phyloP scores from a whole-genome alignment of 2,888 invertebrate genomes.

The Macrosoma leucophasiata region DNA sequence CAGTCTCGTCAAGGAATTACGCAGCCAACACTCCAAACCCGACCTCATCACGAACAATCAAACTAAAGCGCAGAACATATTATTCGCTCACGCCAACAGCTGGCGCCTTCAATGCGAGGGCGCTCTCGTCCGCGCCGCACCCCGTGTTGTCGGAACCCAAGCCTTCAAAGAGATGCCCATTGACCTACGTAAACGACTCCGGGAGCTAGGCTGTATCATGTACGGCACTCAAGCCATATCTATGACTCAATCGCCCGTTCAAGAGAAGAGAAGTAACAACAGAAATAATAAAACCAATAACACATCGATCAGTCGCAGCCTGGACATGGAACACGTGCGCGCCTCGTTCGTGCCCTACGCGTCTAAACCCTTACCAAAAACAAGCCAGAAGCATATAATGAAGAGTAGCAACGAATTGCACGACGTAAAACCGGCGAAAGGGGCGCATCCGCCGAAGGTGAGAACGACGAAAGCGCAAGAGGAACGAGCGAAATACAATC shows the following conservation, averaged over 20 bases:
- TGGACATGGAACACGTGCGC: constrained; percentile 53
- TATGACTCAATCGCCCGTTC: constrained; percentile 23
- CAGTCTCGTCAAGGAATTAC: constrained; percentile 34
- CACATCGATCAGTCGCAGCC: constrained; percentile 30
- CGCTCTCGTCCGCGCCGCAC: constrained; percentile 47
- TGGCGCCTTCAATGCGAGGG: constrained; percentile 54
- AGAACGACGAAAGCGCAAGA: constrained; percentile 63
- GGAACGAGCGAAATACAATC: constrained; percentile 56
- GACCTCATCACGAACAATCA: constrained; percentile 38
- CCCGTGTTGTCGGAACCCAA: constrained; percentile 45
- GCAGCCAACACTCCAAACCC: constrained; percentile 35
- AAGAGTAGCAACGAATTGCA: constrained; percentile 32
- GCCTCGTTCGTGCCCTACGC: constrained; percentile 54
- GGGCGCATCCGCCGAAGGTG: constrained; percentile 39
- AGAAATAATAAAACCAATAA: constrained; percentile 25
- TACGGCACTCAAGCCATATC: constrained; percentile 37
- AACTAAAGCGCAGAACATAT: constrained; percentile 29
- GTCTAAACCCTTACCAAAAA: constrained; percentile 38
- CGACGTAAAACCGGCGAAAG: constrained; percentile 30
- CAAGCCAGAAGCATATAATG: constrained; percentile 27
- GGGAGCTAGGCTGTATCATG: constrained; percentile 51
- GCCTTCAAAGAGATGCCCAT: constrained; percentile 51
- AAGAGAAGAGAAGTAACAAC: constrained; percentile 32
- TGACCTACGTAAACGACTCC: constrained; percentile 49
- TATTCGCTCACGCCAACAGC: constrained; percentile 34